Base-by-base conservation (phyloP, 2,888 invertebrate species). In the Corbicula japonica region DNA sequence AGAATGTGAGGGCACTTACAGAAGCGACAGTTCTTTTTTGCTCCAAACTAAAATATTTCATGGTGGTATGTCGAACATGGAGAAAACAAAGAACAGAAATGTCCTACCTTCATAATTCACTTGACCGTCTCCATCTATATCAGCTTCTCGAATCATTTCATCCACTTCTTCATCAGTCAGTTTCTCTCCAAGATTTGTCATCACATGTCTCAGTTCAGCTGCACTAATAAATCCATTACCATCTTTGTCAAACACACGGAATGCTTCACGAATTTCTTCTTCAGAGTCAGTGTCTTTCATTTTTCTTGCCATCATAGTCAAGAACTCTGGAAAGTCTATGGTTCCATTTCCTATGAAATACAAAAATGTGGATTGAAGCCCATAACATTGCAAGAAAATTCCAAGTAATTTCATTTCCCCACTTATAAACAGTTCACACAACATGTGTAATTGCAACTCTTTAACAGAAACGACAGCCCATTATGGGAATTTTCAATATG, bases 31-130 rank as follows among this genome's bases (percentile, higher is more conserved):
- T n/a, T n/a, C n/a, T n/a, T n/a, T n/a, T n/a, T n/a, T n/a, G n/a
- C n/a, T n/a, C n/a, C n/a, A n/a, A n/a, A n/a, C n/a, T n/a, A n/a
- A n/a, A n/a, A n/a, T n/a, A n/a, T n/a, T n/a, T n/a, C n/a, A n/a
- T n/a, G n/a, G n/a, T n/a, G n/a, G n/a, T n/a, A n/a, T n/a, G n/a
- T n/a, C n/a, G n/a, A n/a, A n/a, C n/a, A n/a, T n/a, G n/a, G n/a
- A n/a, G n/a, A n/a, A n/a, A n/a, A n/a, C n/a, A n/a, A n/a, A n/a
- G n/a, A n/a, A n/a, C n/a, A n/a, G n/a, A n/a, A n/a, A n/a, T n/a
- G n/a, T n/a, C n/a, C 0, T 65, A 65, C 65, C 65, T 65, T 69
- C 69, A 60, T 58, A 58, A 58, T 58, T 69, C 8, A 69, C 38
- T 48, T 69, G 69, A 28, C 69, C 69, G n/a, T 69, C 62, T 18